phyloP scores from a whole-genome alignment of 1,140 invertebrate species.

The Hetaerina americana region DNA sequence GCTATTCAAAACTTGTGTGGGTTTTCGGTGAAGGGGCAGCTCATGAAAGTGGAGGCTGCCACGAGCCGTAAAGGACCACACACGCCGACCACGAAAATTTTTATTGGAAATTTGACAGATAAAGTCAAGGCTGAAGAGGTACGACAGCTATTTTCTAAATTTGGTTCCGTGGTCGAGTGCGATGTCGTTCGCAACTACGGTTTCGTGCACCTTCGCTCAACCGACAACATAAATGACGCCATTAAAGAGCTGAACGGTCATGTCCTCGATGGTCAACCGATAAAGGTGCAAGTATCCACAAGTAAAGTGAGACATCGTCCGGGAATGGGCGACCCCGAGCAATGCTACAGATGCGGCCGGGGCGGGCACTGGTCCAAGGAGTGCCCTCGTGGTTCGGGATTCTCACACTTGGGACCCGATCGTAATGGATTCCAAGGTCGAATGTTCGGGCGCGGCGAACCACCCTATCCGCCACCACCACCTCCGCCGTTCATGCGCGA shows the following conservation, averaged over 20 bases:
- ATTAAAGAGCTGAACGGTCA: conserved; percentile 72
- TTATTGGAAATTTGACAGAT: conserved; percentile 79
- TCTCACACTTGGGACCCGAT: background rate
- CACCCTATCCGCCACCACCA: conserved; percentile 69
- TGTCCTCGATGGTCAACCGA: conserved; percentile 69
- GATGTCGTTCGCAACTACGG: conserved; percentile 86
- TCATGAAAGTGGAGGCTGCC: conserved; percentile 83
- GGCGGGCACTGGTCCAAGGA: conserved; percentile 92
- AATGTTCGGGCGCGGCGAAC: conserved; percentile 19
- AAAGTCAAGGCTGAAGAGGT: conserved; percentile 78
- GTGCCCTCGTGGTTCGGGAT: conserved; percentile 41
- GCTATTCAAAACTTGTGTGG: conserved; percentile 87
- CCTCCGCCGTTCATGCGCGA: conserved; percentile 61
- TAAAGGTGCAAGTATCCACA: conserved; percentile 82
- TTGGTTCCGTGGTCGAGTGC: conserved; percentile 77
- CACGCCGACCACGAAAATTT: conserved; percentile 77
- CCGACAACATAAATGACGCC: conserved; percentile 67
- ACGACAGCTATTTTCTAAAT: conserved; percentile 72
- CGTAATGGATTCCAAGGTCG: background rate
- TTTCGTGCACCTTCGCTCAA: conserved; percentile 76
- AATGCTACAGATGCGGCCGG: conserved; percentile 82
- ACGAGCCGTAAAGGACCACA: conserved; percentile 71
- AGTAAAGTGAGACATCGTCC: conserved; percentile 81
- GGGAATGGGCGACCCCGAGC: conserved; percentile 88
- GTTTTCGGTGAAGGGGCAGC: conserved; percentile 68